phyloP scores from a whole-genome alignment of 2,888 invertebrate species.

The Eupithecia abbreviata region DNA sequence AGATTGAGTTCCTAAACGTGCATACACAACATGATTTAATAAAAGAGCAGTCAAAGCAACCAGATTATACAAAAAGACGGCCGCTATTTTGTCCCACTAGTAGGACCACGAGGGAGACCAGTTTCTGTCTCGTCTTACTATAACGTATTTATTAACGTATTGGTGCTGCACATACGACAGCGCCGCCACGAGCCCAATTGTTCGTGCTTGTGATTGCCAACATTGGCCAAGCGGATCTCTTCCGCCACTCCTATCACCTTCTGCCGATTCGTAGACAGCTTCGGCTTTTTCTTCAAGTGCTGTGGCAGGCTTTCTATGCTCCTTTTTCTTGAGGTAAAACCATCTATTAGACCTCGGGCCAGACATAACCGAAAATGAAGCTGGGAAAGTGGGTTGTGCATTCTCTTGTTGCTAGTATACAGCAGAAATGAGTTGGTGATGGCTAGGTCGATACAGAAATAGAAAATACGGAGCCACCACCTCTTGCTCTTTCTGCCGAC shows the following conservation, averaged over 20 bases:
- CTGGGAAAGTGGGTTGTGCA: slow-evolving; percentile 25
- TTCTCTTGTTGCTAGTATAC: slow-evolving; percentile 18
- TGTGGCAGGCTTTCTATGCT: slow-evolving; percentile 30
- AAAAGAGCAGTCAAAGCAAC: no score
- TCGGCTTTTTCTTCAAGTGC: slow-evolving; percentile 31
- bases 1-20: no score
- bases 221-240: slow-evolving; percentile 36
- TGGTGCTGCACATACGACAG: slow-evolving; percentile 44
- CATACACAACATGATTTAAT: no score
- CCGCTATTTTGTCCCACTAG: no score
- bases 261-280: slow-evolving; percentile 32
- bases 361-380: slow-evolving; percentile 24
- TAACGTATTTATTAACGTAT: no score
- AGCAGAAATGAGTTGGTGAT: slow-evolving; percentile 28
- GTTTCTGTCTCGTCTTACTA: no score
- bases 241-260: slow-evolving; percentile 34
- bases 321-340: slow-evolving; percentile 35
- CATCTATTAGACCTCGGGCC: slow-evolving; percentile 21
- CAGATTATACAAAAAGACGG: no score
- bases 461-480: slow-evolving; percentile 34
- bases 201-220: slow-evolving; percentile 36
- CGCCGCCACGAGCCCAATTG: slow-evolving; percentile 30
- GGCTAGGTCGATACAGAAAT: slow-evolving; percentile 28
- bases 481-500: slow-evolving; percentile 25
- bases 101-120: no score